phyloP scores from a whole-genome alignment of 2,113 vertebrate genomes.

The Brachypteracias leptosomus region DNA sequence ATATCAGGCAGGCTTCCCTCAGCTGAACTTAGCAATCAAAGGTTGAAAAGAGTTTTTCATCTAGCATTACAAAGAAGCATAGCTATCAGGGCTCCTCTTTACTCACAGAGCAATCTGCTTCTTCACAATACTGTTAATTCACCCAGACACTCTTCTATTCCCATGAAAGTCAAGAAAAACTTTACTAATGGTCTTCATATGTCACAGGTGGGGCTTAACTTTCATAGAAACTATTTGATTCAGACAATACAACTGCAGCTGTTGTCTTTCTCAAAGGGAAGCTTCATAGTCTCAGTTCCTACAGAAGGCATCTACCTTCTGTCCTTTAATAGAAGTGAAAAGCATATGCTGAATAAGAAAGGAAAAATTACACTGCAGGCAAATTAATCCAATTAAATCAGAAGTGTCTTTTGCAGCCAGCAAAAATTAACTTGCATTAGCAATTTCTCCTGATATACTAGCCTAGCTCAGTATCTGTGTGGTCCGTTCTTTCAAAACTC shows the following conservation, averaged over 20 bases:
- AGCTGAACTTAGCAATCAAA: not conserved
- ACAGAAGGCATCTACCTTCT: not conserved
- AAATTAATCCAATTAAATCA: not conserved
- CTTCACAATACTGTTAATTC: not conserved
- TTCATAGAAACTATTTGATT: not conserved
- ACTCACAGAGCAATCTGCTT: not conserved
- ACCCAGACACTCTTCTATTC: not conserved
- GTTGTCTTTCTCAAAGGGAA: not conserved
- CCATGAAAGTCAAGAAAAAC: not conserved
- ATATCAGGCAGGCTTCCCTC: not conserved
- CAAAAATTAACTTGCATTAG: not conserved
- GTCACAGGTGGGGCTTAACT: not conserved
- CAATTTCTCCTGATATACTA: not conserved
- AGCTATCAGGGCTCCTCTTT: not conserved
- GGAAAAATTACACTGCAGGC: not conserved
- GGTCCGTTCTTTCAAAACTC: not conserved
- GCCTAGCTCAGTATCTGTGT: not conserved
- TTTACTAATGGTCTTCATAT: not conserved
- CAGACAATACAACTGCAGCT: not conserved
- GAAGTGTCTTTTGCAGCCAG: not conserved
- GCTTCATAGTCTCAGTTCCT: not conserved
- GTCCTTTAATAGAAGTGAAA: not conserved
- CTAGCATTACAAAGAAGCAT: not conserved
- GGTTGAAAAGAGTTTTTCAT: not conserved
- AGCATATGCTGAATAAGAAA: not conserved